Evolutionary conservation across 2,888 invertebrate species (phyloP), one percentile per base, ranked within the genome.

Genomic region (Phaedon cochleariae): DNA sequence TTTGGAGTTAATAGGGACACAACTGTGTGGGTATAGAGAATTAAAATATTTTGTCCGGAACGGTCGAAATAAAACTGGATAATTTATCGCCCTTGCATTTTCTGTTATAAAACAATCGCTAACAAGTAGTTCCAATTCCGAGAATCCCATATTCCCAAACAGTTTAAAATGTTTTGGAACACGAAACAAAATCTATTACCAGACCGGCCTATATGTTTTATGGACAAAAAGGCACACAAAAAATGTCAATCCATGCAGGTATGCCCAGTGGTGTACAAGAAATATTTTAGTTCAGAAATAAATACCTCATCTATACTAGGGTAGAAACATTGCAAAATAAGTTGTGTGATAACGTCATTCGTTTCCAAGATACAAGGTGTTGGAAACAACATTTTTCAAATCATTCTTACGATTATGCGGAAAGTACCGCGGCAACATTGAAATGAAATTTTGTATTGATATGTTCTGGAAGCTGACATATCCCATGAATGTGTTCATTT

Each of bases 91-190:
- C 62, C 53, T 69, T 64, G 66, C 67, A 61, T 64, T 66, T 67
- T 69, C 65, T 70, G 73, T 76, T 78, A 79, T 78, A 79, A 80
- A 79, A 80, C 80, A 80, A 80, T 81, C 80, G 79, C 81, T 80
- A 82, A 82, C 82, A 82, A 82, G 82, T 80, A 82, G 81, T 82
- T 77, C 81, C 80, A 80, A 81, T 82, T 82, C 82, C 80, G 79
- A 75, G 82, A 82, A 82, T 80, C 79, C 80, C 77, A 81, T 80
- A 82, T 81, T 82, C 81, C 80, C 80, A 78, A 82, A 81, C 81
- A 80, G 81, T 82, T 82, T 81, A 81, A 82, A 83, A 82, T 82
- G 82, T 82, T 82, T 81, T 74, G 81, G 41, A 80, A 82, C 82
- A 82, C 82, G 81, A 80, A 80, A 82, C 80, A 75, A 81, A 82